A percentile compares a stretch with the other conserved stretches of the same genome.
Conservation (phyloP, 2,113 vertebrate genomes). For the Tauraco erythrolophus region DNA sequence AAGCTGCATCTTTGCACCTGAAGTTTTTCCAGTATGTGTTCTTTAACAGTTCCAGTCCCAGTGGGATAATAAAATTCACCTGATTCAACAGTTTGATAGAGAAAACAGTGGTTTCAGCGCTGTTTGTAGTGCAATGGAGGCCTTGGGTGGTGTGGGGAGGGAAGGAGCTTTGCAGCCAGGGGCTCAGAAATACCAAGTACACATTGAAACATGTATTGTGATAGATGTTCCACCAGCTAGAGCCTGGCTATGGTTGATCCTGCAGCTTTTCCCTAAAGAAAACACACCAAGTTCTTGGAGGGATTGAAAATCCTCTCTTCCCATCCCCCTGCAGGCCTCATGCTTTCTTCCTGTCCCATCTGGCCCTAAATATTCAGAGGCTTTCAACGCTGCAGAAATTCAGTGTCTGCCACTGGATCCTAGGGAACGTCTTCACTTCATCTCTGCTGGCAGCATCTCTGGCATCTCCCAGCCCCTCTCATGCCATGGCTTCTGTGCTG, state of each 20-base stretch:
- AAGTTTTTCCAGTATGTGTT: background rate
- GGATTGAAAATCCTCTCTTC: background rate
- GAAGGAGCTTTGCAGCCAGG: background rate
- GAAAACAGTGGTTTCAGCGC: background rate
- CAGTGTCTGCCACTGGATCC: background rate
- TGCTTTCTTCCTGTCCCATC: background rate
- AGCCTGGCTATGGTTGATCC: background rate
- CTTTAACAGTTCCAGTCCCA: background rate
- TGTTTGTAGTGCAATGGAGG: background rate
- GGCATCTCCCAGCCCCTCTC: background rate
- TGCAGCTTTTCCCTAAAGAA: background rate
- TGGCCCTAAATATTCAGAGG: background rate
- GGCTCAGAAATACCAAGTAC: background rate
- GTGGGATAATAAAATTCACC: background rate
- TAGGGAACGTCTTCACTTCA: background rate
- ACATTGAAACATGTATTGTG: background rate
- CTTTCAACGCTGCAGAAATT: background rate
- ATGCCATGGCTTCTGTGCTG: accelerated
- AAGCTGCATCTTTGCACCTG: background rate
- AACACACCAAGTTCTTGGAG: background rate
- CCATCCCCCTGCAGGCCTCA: background rate
- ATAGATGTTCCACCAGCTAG: background rate
- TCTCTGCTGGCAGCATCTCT: background rate
- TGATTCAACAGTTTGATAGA: background rate
- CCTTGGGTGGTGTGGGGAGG: background rate